A percentile compares a stretch with the other conserved stretches of the same genome.
These are phyloP conservation scores for Semaprochilodus insignis DNA, from an alignment of 2,797 vertebrate species.

Conservation along the genomic window DNA sequence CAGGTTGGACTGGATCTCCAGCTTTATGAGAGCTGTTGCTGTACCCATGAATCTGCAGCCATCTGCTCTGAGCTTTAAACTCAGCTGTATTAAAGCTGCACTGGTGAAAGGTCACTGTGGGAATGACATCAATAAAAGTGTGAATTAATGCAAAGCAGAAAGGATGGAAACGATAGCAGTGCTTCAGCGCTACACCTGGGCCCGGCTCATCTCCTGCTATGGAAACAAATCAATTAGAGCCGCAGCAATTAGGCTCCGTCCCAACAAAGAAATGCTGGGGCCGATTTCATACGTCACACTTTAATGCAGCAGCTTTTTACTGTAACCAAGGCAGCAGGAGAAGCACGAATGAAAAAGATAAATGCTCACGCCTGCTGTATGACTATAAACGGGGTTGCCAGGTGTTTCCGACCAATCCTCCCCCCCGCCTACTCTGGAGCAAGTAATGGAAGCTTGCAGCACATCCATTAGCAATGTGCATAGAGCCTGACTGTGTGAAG, in stretches of 20 bases:
- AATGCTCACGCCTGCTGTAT: background rate
- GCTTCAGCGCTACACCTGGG: conserved; percentile 41
- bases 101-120: conserved; percentile 51
- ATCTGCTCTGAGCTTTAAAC: conserved; percentile 56
- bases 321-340: conserved; percentile 28
- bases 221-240: conserved; percentile 60
- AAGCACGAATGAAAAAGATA: background rate
- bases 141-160: conserved; percentile 61
- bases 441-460: background rate
- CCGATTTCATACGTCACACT: conserved; percentile 37
- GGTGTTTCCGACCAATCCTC: background rate
- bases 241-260: conserved; percentile 44
- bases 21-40: conserved; percentile 49
- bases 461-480: background rate
- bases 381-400: background rate
- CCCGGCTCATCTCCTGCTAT: conserved; percentile 55
- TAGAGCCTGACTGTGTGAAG: background rate
- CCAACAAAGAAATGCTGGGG: conserved; percentile 8
- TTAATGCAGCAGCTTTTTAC: conserved; percentile 28
- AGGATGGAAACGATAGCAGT: conserved; percentile 46
- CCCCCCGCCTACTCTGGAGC: background rate
- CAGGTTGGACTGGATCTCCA: conserved; percentile 32
- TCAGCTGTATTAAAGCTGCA: conserved; percentile 55
- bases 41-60: conserved; percentile 49
- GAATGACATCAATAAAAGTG: conserved; percentile 54